A percentile compares a stretch with the other conserved stretches of the same genome.
phyloP scores from a whole-genome alignment of 30 jellyfish, hydroid and myxozoan species.

The Mastigias papua region DNA sequence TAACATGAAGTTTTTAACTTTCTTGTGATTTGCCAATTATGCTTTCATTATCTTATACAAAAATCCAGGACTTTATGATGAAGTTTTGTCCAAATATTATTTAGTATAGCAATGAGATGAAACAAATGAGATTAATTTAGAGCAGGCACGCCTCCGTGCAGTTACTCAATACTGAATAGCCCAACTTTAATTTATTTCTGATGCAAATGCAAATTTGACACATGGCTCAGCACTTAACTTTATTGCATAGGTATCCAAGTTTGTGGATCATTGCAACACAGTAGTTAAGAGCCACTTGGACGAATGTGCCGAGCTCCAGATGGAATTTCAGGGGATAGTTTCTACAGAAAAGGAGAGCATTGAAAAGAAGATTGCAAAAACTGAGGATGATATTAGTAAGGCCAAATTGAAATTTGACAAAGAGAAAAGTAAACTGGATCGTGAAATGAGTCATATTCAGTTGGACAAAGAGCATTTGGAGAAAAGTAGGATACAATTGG shows the following conservation, averaged over 20 bases:
- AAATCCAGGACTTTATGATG: no score
- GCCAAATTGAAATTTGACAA: constrained; percentile 42
- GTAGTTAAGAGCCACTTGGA: constrained; percentile 13
- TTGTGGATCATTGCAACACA: constrained; percentile 32
- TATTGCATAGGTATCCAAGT: constrained; percentile 23
- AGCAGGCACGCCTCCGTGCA: no score
- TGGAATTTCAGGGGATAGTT: constrained; percentile 39
- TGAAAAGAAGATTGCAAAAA: constrained; percentile 2
- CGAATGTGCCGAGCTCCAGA: constrained; percentile 34
- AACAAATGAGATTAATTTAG: no score
- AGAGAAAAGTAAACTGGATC: constrained; percentile 61
- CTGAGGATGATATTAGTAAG: constrained; percentile 13
- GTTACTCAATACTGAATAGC: no score
- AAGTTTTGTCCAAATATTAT: no score
- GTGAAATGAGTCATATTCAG: constrained; percentile 67
- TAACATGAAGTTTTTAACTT: no score
- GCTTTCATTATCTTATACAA: no score
- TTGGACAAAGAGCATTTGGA: constrained; percentile 62
- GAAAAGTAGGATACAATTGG: constrained; percentile 23
- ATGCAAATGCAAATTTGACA: no score
- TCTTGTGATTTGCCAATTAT: no score
- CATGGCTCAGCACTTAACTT: no score
- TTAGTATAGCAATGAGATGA: no score
- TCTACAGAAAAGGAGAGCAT: constrained; percentile 29
- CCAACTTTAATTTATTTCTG: no score